Evolutionary conservation across 2,113 vertebrate genomes (phyloP).

Genomic region (Hippolais icterina): DNA sequence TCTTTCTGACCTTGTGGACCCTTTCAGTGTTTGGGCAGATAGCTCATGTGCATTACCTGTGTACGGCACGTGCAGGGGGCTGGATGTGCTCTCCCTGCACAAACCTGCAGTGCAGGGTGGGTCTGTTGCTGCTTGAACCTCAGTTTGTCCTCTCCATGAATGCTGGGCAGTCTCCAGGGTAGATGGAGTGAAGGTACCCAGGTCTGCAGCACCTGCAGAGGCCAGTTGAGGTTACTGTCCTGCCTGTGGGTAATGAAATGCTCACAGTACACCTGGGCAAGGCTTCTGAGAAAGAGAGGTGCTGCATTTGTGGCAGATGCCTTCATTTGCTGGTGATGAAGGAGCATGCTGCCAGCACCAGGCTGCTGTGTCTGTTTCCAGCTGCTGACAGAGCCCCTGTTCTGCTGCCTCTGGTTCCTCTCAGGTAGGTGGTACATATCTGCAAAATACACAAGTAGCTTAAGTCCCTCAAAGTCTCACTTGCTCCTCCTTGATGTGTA

Average conservation of each 20-base stretch:
- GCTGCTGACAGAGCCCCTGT: background rate
- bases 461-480: background rate
- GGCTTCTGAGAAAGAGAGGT: background rate
- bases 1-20: background rate
- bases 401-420: background rate
- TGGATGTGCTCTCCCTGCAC: background rate
- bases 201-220: background rate
- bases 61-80: background rate
- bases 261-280: background rate
- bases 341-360: background rate
- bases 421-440: background rate
- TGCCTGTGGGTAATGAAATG: background rate
- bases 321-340: background rate
- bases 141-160: background rate
- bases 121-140: background rate
- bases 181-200: background rate
- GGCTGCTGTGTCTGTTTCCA: background rate
- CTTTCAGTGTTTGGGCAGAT: background rate
- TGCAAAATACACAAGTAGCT: background rate
- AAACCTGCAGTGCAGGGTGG: fast-evolving
- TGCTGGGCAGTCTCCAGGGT: background rate
- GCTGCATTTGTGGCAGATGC: background rate
- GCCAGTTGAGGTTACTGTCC: background rate
- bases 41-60: background rate
- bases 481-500: background rate